phyloP scores from a whole-genome alignment of 2,113 vertebrate genomes.

The Phoxinus phoxinus region DNA sequence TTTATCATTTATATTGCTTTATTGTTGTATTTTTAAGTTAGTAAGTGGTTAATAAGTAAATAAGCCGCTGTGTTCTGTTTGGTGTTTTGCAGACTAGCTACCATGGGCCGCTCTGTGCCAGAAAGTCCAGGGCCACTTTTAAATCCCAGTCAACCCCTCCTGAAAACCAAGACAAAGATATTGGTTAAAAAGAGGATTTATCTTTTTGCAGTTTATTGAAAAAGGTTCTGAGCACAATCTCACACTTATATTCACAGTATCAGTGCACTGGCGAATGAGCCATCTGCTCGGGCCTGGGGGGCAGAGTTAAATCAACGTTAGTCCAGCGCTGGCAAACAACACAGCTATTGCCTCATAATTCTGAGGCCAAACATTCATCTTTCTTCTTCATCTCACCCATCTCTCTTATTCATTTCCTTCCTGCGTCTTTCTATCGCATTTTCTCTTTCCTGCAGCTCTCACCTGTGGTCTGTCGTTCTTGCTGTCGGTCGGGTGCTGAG shows the following conservation, averaged over 20 bases:
- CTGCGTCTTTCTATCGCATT: not conserved
- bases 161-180: not conserved
- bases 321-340: slow-evolving; percentile 41
- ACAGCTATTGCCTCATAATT: slow-evolving; percentile 27
- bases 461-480: slow-evolving; percentile 23
- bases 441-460: slow-evolving; percentile 34
- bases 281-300: slow-evolving; percentile 35
- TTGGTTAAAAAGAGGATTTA: not conserved
- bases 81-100: too few species aligned
- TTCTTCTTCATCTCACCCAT: slow-evolving; percentile 19
- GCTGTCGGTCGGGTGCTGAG: slow-evolving; percentile 25
- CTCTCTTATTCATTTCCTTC: slow-evolving; percentile 36
- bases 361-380: slow-evolving; percentile 36
- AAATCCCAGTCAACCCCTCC: not conserved
- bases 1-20: too few species aligned
- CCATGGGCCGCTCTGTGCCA: too few species aligned
- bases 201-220: slow-evolving; percentile 12
- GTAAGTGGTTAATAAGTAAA: too few species aligned
- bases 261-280: slow-evolving; percentile 30
- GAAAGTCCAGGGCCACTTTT: too few species aligned
- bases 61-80: too few species aligned
- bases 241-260: slow-evolving; percentile 27
- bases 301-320: slow-evolving; percentile 42
- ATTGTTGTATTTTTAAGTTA: too few species aligned
- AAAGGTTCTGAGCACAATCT: not conserved